phyloP scores from a whole-genome alignment of 2,888 invertebrate genomes.

The Gortyna flavago region DNA sequence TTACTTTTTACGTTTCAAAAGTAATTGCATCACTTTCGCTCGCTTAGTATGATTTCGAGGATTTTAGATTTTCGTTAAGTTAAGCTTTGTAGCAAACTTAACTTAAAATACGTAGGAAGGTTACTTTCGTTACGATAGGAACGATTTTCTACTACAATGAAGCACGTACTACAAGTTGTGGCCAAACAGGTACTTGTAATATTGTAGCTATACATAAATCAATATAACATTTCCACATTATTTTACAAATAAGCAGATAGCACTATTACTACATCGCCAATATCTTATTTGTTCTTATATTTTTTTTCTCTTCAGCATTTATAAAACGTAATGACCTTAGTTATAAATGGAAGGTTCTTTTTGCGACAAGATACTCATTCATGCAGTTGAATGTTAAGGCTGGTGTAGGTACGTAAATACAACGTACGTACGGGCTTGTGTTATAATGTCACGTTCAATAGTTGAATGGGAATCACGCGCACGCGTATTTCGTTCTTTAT shows the following conservation, averaged over 20 bases:
- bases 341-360: conserved; percentile 50
- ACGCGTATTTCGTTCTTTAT: conserved; percentile 57
- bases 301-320: conserved; percentile 10
- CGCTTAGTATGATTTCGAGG: no score
- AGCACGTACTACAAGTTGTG: not conserved
- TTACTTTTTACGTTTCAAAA: no score
- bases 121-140: not conserved
- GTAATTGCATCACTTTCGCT: no score
- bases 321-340: conserved; percentile 39
- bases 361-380: conserved; percentile 51
- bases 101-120: not conserved
- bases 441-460: conserved; percentile 54
- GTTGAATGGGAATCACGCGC: conserved; percentile 61
- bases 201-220: not conserved
- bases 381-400: conserved; percentile 45
- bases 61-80: no score
- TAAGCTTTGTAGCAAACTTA: not conserved
- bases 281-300: conserved; percentile 3
- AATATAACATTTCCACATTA: not conserved
- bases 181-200: not conserved
- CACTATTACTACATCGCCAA: conserved; percentile 6
- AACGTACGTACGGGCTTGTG: conserved; percentile 31
- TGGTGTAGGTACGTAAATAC: conserved; percentile 18
- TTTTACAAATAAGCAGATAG: conserved; percentile 15
- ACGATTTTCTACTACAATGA: not conserved